Base-by-base conservation (phyloP, 1,140 invertebrate species). In the Hormaphis cornu region DNA sequence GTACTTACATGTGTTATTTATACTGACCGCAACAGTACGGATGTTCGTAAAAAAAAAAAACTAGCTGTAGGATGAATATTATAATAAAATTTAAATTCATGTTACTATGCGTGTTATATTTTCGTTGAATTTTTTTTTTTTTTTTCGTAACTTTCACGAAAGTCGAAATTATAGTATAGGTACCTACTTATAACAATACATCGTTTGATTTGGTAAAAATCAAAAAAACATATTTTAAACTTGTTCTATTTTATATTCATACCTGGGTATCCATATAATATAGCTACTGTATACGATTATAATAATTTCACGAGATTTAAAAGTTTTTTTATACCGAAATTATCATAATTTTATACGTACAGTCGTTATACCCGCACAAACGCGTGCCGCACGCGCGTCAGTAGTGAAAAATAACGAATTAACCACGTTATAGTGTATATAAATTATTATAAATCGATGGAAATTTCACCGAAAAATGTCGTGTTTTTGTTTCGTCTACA, bases 391-490 rank as follows among this genome's bases (percentile, higher is more conserved):
- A 12, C n/a, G 18, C n/a, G 28, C 28, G 28, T 20, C 4, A 54
- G 28, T n/a, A 33, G 28, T 33, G n/a, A 54, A 30, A 53, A n/a
- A n/a, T n/a, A n/a, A n/a, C n/a, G n/a, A n/a, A n/a, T n/a, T n/a
- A n/a, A n/a, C n/a, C n/a, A n/a, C n/a, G n/a, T n/a, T n/a, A n/a
- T n/a, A 18, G 50, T 26, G 14, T 53, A 28, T 16, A 53, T 53
- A 33, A 2, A 2, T 20, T n/a, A n/a, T n/a, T n/a, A n/a, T n/a
- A n/a, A n/a, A 35, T 54, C 30, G 28, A 54, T 18, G n/a, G 20
- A 35, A 54, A 35, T 20, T 54, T 54, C 52, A 54, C n/a, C 52
- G 52, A 54, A 54, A 54, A 54, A 54, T 54, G 28, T 35, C 52
- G n/a, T 54, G 28, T 54, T 53, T 53, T 26, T n/a, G 0, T 7